Evolutionary conservation across 2,797 vertebrate species (phyloP), one percentile per base, ranked within the genome.

Genomic region (Chelonia mydas): DNA sequence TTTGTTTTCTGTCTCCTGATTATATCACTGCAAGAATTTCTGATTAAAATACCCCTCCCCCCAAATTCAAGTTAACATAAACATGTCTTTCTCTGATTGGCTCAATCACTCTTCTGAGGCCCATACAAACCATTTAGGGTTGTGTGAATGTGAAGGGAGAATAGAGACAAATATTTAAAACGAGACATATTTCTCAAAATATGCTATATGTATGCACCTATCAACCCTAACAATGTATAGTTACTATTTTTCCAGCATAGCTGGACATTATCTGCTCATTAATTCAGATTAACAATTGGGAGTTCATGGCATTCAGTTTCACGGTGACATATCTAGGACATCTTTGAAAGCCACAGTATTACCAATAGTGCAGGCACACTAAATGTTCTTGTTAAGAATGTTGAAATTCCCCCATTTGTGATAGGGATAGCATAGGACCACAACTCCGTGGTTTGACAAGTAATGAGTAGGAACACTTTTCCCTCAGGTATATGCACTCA

Each of bases 301-400:
- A 91, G 83, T 87, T 95, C 86, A 79, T 78, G 82, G 61, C 0
- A 0, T 93, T 97, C 17, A 84, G 83, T 94, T 86, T 87, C 47
- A 95, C 45, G 68, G n/a, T 96, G 95, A 97, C 93, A 94, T 96
- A 97, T 96, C 91, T 95, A 91, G 94, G 95, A 76, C 91, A 93
- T 54, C 79, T 90, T 83, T 91, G 81, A 96, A 96, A 97, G 61
- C 47, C 17, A 89, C 13, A 84, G 13, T 17, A 86, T 82, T 94
- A 37, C 16, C 51, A 92, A 84, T 41, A 87, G 33, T 78, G 72
- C 61, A 95, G 53, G 53, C 86, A 80, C 78, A 83, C 83, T 93
- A 84, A 89, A 2, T 90, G 79, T 59, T 91, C 68, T 82, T 85
- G 57, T 72, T 97, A 92, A 87, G 49, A 94, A 89, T 25, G 25